Percentiles rank a stretch among this genome's conserved stretches.
These are phyloP conservation scores for Tholera decimalis DNA, from an alignment of 2,888 invertebrate genomes.

Conservation along the genomic window DNA sequence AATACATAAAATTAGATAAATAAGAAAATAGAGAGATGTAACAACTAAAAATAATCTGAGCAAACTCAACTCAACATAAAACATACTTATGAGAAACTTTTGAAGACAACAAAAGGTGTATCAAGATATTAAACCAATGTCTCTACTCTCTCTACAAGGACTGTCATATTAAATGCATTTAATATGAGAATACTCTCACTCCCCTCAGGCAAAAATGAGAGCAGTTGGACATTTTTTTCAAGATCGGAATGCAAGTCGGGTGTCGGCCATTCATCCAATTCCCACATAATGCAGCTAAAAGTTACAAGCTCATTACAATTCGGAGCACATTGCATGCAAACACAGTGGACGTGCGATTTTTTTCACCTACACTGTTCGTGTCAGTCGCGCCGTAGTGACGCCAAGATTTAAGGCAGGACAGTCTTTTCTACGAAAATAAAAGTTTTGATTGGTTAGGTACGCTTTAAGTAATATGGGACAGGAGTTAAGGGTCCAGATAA, in stretches of 20 bases:
- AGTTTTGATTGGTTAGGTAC: not conserved
- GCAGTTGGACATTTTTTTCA: conserved; percentile 30
- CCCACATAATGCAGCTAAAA: conserved; percentile 71
- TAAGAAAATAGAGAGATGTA: no score
- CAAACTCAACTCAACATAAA: not conserved
- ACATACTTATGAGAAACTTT: not conserved
- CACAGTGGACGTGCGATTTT: conserved; percentile 66
- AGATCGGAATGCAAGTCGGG: conserved; percentile 45
- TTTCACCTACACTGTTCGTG: conserved; percentile 68
- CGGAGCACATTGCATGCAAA: conserved; percentile 75
- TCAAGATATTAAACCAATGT: conserved; percentile 7
- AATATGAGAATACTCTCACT: conserved; percentile 10
- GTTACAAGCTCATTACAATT: conserved; percentile 70
- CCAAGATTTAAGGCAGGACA: conserved; percentile 19
- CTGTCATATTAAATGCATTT: no score
- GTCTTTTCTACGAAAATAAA: not conserved
- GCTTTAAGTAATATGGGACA: no score
- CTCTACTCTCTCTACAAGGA: conserved; percentile 10
- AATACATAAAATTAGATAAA: no score
- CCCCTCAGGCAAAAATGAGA: conserved; percentile 27
- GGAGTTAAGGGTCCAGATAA: no score
- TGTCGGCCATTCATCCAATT: conserved; percentile 59
- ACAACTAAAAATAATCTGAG: not conserved
- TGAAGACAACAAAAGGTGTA: not conserved
- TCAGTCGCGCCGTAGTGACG: conserved; percentile 35